phyloP scores from a whole-genome alignment of 1,140 invertebrate species.

The Anastatus disparis region DNA sequence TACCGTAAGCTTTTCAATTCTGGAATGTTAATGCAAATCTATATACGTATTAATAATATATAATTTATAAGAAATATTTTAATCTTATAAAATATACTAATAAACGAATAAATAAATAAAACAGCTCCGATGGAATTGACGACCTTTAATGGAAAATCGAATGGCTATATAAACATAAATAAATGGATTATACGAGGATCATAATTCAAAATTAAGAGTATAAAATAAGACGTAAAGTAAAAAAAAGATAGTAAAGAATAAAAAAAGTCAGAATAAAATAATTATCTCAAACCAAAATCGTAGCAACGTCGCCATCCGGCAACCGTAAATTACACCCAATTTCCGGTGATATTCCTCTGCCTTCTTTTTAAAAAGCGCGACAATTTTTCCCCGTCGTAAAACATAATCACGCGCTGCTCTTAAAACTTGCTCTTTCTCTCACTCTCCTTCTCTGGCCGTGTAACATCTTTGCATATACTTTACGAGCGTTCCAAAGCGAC shows the following conservation, averaged over 20 bases:
- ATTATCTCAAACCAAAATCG: slow-evolving; percentile 1
- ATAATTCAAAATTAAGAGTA: neutral
- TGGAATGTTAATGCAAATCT: too few relatives aligned
- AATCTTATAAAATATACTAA: too few relatives aligned
- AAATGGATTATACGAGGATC: neutral
- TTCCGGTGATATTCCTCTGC: slow-evolving; percentile 24
- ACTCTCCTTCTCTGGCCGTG: neutral
- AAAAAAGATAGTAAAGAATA: neutral
- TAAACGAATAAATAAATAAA: too few relatives aligned
- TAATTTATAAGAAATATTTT: too few relatives aligned
- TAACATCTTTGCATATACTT: slow-evolving; percentile 2
- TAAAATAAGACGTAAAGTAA: neutral
- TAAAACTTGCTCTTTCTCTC: too few relatives aligned
- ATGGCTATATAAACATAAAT: too few relatives aligned
- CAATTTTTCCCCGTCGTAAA: slow-evolving; percentile 23
- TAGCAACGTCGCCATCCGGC: neutral
- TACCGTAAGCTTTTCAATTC: too few relatives aligned
- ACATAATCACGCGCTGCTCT: slow-evolving; percentile 23
- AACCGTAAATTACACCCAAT: slow-evolving; percentile 17
- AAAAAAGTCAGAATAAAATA: neutral
- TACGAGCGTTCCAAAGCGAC: slow-evolving; percentile 4
- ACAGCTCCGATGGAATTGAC: too few relatives aligned
- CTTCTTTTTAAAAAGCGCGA: too few relatives aligned
- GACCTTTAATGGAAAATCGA: too few relatives aligned
- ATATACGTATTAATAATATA: too few relatives aligned